Conservation (phyloP, 2,113 vertebrate genomes). For the Aplodontia rufa region DNA sequence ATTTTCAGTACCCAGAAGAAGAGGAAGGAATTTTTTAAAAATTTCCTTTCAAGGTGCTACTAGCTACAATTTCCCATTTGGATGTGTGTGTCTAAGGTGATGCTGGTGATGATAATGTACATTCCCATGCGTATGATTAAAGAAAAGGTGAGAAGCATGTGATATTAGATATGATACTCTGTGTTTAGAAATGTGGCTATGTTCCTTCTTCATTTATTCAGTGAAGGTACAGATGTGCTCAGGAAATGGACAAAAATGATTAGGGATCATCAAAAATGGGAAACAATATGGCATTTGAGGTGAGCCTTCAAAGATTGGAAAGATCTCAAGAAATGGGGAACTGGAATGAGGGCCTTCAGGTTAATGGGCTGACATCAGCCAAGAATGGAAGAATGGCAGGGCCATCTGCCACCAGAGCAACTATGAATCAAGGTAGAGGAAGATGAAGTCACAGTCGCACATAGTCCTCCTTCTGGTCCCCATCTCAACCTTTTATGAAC, state of each 20-base stretch:
- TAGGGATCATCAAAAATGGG: not conserved
- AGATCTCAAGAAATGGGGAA: not conserved
- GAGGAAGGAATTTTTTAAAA: not conserved
- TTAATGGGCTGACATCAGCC: not conserved
- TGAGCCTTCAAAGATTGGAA: not conserved
- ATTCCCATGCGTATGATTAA: not conserved
- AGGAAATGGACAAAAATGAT: not conserved
- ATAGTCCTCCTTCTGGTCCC: not conserved
- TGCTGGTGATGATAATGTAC: not conserved
- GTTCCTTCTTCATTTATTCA: not conserved
- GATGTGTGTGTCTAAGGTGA: not conserved
- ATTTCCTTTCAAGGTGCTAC: not conserved
- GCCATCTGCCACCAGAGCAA: not conserved
- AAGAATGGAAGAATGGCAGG: not conserved
- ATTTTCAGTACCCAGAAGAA: constrained; percentile 2
- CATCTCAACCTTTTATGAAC: not conserved
- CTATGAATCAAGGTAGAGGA: not conserved
- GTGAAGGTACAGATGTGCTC: not conserved
- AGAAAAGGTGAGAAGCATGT: not conserved
- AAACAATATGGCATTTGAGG: not conserved
- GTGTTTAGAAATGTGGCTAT: not conserved
- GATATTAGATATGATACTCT: not conserved
- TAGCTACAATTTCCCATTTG: not conserved
- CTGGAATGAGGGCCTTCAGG: not conserved
- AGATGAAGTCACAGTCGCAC: not conserved